Percentiles rank a stretch among this genome's conserved stretches.
Evolutionary conservation across 2,797 vertebrate species (phyloP).

Genomic region (Aselliscus stoliczkanus): DNA sequence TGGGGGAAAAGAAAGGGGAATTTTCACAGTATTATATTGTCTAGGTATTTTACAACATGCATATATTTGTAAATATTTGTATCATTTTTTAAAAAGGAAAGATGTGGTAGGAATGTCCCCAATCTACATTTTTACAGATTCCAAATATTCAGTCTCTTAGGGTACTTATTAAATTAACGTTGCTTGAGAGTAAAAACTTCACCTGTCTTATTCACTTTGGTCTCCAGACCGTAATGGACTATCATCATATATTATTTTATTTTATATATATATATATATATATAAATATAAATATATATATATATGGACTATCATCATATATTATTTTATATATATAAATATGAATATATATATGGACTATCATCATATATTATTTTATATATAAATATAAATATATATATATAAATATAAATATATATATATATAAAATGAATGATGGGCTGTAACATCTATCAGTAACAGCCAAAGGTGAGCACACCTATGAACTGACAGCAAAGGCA

Average conservation of each 20-base stretch:
- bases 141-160: neutral
- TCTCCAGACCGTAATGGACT: neutral
- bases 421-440: neutral
- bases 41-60: neutral
- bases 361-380: no score
- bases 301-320: no score
- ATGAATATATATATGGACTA: no score
- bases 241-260: constrained; percentile 11
- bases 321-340: no score
- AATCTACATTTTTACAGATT: neutral
- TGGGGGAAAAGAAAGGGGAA: neutral
- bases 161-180: constrained; percentile 32
- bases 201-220: constrained; percentile 16
- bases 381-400: no score
- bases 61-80: neutral
- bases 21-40: neutral
- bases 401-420: no score
- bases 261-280: no score
- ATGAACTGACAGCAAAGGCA: constrained; percentile 27
- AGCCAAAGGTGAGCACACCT: constrained; percentile 22
- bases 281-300: no score
- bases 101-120: neutral
- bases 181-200: constrained; percentile 38
- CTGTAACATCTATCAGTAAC: neutral
- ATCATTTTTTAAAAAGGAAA: neutral